These are phyloP conservation scores for Agrotis ipsilon DNA, from an alignment of 2,888 invertebrate species.

Conservation along the genomic window DNA sequence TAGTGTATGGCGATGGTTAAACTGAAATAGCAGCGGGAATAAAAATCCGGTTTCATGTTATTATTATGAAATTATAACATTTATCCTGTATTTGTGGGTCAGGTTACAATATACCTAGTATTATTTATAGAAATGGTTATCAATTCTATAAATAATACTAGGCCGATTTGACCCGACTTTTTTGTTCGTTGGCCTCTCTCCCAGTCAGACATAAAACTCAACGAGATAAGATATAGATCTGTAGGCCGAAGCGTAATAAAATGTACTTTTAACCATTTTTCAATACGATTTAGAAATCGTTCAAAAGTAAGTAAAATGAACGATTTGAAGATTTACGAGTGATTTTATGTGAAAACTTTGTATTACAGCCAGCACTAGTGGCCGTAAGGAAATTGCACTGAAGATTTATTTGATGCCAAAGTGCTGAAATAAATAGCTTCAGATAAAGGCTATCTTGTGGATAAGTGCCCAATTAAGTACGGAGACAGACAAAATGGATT, in stretches of 20 bases:
- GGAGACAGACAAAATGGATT: constrained; percentile 41
- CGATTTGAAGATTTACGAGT: constrained; percentile 51
- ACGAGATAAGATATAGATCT: constrained; percentile 1
- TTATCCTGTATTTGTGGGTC: too few species aligned
- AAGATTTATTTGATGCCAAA: constrained; percentile 56
- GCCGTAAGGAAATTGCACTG: constrained; percentile 52
- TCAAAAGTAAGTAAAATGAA: constrained; percentile 33
- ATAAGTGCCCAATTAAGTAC: constrained; percentile 53
- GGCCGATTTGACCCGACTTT: not conserved
- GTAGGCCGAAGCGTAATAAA: not conserved
- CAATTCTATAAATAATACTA: too few species aligned
- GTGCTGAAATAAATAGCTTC: constrained; percentile 58
- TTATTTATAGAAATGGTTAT: not conserved
- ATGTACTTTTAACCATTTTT: constrained; percentile 23
- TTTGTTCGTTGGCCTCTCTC: not conserved
- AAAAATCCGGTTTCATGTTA: too few species aligned
- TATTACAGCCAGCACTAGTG: constrained; percentile 30
- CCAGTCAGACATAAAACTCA: not conserved
- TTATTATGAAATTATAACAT: too few species aligned
- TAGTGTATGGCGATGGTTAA: not conserved
- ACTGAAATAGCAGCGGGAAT: not conserved
- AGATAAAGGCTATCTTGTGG: constrained; percentile 50
- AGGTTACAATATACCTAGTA: too few species aligned
- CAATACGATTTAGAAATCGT: constrained; percentile 40
- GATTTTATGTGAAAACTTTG: constrained; percentile 62